phyloP scores from a whole-genome alignment of 2,888 invertebrate genomes.

The Chrysotoxum bicinctum region DNA sequence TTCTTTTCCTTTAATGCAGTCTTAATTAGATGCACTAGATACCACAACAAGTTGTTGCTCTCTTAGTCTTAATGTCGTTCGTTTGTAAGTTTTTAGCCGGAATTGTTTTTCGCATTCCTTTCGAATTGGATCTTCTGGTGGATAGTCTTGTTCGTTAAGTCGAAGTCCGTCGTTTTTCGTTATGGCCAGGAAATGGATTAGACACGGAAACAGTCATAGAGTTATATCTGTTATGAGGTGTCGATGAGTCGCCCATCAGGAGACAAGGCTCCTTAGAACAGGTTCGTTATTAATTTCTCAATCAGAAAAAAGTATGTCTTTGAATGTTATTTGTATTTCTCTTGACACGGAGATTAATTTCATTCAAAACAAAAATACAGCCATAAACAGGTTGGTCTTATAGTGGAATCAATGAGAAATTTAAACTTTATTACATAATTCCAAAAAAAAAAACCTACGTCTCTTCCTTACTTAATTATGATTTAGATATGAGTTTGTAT shows the following conservation, averaged over 20 bases:
- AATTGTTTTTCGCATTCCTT: background rate
- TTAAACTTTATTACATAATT: slow-evolving; percentile 1
- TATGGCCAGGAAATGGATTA: slow-evolving; percentile 1
- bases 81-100: slow-evolving; percentile 16
- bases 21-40: slow-evolving; percentile 29
- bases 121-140: background rate
- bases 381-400: background rate
- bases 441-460: background rate
- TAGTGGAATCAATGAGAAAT: background rate
- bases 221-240: slow-evolving; percentile 14
- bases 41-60: background rate
- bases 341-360: slow-evolving; percentile 8
- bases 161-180: background rate
- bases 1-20: slow-evolving; percentile 5
- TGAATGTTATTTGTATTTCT: background rate
- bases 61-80: background rate
- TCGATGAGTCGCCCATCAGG: slow-evolving; percentile 15
- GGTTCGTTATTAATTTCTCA: background rate
- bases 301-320: background rate
- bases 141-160: background rate
- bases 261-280: slow-evolving; percentile 4
- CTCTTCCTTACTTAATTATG: slow-evolving; percentile 8
- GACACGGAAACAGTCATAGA: slow-evolving; percentile 16
- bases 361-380: background rate
- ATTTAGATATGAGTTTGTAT: background rate